A percentile compares a stretch with the other conserved stretches of the same genome.
Conservation (phyloP, 2,797 vertebrate genomes). For the Anguilla anguilla region DNA sequence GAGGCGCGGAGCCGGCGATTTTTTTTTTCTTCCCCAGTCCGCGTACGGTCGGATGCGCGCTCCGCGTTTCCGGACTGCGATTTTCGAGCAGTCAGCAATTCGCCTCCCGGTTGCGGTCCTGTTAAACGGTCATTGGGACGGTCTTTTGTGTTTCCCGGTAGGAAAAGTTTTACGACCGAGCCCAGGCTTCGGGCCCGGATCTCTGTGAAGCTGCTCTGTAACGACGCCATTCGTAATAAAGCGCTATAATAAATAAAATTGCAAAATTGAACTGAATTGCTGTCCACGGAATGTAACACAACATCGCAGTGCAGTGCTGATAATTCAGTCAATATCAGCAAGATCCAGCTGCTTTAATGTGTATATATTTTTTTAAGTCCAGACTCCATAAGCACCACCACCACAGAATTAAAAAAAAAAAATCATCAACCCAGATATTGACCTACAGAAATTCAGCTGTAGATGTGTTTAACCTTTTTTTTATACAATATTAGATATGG, state of each 20-base stretch:
- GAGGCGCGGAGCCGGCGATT: slow-evolving; percentile 68
- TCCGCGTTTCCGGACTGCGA: slow-evolving; percentile 63
- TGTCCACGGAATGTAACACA: neutral
- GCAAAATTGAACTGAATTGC: too few species aligned
- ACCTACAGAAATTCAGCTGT: slow-evolving; percentile 59
- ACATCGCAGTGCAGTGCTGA: neutral
- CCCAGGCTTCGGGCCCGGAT: neutral
- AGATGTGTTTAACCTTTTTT: slow-evolving; percentile 63
- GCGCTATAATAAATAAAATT: too few species aligned
- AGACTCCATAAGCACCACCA: neutral
- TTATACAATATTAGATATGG: slow-evolving; percentile 61
- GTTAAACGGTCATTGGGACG: slow-evolving; percentile 14
- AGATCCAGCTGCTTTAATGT: neutral
- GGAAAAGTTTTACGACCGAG: neutral
- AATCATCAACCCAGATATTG: slow-evolving; percentile 16
- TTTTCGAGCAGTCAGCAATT: slow-evolving; percentile 17
- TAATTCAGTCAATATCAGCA: neutral
- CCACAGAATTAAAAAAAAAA: neutral
- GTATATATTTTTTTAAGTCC: neutral
- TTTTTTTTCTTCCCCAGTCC: slow-evolving; percentile 62
- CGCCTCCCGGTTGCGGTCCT: neutral
- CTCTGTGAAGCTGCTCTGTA: too few species aligned
- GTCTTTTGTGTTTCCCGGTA: neutral
- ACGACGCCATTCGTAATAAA: too few species aligned
- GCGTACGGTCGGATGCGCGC: slow-evolving; percentile 65